Evolutionary conservation across 2,113 vertebrate genomes (phyloP), one percentile per base, ranked within the genome.

Genomic region (Myanophis thanlyinensis): DNA sequence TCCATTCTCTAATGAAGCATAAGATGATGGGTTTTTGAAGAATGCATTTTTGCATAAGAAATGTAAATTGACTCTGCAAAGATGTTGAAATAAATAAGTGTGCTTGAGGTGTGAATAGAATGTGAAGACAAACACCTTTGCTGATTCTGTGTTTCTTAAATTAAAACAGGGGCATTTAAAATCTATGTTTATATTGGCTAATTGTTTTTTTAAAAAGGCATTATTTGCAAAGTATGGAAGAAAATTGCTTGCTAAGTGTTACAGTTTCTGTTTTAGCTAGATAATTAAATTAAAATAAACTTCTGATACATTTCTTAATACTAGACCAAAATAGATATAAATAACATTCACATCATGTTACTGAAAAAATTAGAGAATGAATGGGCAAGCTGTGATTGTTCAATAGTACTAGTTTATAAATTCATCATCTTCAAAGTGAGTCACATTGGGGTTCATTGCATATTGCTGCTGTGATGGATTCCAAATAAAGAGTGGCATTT

Each of bases 291-390:
- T 88, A 51, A 91, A 88, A 87, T 51, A 93, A 88, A 67, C 52
- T 44, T 80, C 93, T 94, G 91, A 93, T 94, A 40, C 80, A 90
- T 93, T 96, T 96, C 95, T 94, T 46, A 53, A 86, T 89, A 84
- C 49, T 95, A 95, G 93, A 92, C 84, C 93, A 94, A 94, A 97
- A 96, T 94, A 97, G 95, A 94, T 97, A 93, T 94, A 93, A 3
- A 94, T 95, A 95, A 95, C 95, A 95, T 96, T 96, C 93, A 97
- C 96, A 92, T 94, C 80, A 91, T 93, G 94, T 96, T 95, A 62
- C 91, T 94, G 89, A 95, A 97, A 95, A 20, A 40, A 80, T 8
- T 80, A 40, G n/a, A 40, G 67, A 73, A 73, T 73, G 13, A 73
- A 40, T 73, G n/a, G n/a, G 15, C 15, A 73, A 73, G 5, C 15